Evolutionary conservation across 2,113 vertebrate genomes (phyloP).

Genomic region (Lasiurus cinereus): DNA sequence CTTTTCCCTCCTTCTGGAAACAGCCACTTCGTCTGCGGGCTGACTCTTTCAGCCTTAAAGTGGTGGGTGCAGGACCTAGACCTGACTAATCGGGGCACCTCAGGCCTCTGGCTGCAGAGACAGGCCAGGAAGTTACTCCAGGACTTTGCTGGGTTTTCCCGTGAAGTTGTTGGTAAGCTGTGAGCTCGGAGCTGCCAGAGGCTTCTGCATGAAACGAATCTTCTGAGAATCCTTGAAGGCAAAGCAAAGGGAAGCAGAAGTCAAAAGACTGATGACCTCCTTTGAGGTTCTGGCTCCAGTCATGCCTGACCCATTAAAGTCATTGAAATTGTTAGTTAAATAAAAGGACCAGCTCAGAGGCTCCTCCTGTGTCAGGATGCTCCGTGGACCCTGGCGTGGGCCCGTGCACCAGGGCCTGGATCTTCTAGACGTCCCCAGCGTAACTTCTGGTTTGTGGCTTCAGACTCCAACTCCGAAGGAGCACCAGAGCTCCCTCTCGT

Average conservation of each 20-base stretch:
- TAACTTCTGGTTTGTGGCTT: neutral
- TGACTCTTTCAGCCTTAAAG: neutral
- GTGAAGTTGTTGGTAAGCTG: neutral
- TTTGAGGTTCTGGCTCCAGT: neutral
- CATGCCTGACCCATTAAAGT: neutral
- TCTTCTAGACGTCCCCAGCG: neutral
- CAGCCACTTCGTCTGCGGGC: neutral
- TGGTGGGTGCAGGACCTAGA: neutral
- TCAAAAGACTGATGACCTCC: neutral
- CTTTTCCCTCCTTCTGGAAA: constrained; percentile 1
- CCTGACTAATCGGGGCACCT: neutral
- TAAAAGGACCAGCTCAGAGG: neutral
- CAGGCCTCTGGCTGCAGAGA: neutral
- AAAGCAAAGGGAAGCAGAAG: constrained; percentile 28
- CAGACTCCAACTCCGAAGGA: neutral
- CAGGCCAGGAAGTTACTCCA: neutral
- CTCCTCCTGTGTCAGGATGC: neutral
- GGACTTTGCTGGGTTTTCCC: neutral
- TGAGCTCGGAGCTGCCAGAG: neutral
- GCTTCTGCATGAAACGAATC: neutral
- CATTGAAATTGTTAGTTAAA: neutral
- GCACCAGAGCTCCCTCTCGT: neutral
- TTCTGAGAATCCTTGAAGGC: constrained; percentile 18
- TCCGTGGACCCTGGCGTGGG: neutral
- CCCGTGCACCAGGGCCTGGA: neutral